Percentiles rank a stretch among this genome's conserved stretches.
Conservation (phyloP, 2,797 vertebrate genomes). For the Dicrostonyx torquatus region DNA sequence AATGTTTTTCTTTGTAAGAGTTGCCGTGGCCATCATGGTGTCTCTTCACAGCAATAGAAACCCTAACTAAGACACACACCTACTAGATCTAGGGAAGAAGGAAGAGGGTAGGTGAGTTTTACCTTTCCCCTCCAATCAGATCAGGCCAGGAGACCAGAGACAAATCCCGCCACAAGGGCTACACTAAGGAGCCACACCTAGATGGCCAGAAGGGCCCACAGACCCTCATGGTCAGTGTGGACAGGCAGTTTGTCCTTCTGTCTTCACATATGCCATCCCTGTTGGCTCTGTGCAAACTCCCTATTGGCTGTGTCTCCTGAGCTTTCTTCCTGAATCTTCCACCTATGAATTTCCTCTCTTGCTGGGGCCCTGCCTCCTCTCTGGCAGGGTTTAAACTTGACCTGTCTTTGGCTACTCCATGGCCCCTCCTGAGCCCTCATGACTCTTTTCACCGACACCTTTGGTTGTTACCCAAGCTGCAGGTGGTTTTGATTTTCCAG, state of each 20-base stretch:
- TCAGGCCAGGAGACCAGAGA: constrained; percentile 48
- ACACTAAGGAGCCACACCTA: neutral
- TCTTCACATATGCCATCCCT: neutral
- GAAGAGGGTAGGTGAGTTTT: neutral
- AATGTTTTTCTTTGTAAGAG: neutral
- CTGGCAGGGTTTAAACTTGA: neutral
- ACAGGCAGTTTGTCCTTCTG: neutral
- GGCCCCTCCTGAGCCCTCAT: neutral
- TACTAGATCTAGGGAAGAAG: neutral
- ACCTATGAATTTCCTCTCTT: neutral
- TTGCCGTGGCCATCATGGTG: neutral
- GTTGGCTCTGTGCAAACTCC: neutral
- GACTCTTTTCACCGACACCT: fast-evolving
- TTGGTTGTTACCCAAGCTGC: neutral
- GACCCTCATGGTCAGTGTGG: neutral
- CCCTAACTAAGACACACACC: neutral
- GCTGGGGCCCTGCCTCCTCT: neutral
- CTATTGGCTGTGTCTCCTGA: neutral
- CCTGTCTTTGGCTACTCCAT: neutral
- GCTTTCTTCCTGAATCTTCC: neutral
- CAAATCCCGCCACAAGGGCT: constrained; percentile 48
- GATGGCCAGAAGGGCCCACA: neutral
- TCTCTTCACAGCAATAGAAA: neutral
- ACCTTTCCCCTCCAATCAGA: constrained; percentile 21
- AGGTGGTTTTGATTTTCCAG: neutral